phyloP scores from a whole-genome alignment of 2,797 vertebrate species.

The Myotis pilosus region DNA sequence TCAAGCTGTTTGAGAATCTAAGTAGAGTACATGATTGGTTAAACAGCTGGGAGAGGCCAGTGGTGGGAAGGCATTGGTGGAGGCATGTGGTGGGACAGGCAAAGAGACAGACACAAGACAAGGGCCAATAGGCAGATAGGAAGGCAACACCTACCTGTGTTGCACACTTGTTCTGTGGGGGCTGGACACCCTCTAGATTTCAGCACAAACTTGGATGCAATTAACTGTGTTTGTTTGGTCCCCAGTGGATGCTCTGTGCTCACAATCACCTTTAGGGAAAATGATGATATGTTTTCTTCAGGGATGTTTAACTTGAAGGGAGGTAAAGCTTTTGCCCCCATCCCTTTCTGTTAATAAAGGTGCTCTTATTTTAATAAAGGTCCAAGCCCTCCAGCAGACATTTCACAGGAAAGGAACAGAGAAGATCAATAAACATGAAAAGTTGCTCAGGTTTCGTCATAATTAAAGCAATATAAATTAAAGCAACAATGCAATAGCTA shows the following conservation, averaged over 20 bases:
- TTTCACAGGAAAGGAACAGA: slow-evolving; percentile 45
- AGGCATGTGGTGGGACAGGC: background rate
- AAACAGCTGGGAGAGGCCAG: background rate
- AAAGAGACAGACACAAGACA: background rate
- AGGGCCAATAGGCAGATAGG: background rate
- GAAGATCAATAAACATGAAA: slow-evolving; percentile 63
- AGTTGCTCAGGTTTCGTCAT: slow-evolving; percentile 41
- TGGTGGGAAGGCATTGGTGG: background rate
- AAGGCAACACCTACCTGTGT: background rate
- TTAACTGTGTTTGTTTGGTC: slow-evolving; percentile 22
- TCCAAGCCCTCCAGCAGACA: slow-evolving; percentile 59
- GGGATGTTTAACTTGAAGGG: slow-evolving; percentile 32
- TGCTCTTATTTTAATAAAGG: slow-evolving; percentile 67
- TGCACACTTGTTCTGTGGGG: background rate
- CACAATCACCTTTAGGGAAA: slow-evolving; percentile 39
- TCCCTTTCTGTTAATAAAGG: slow-evolving; percentile 51
- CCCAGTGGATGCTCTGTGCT: background rate
- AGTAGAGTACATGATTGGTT: background rate
- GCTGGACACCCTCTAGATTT: slow-evolving; percentile 10
- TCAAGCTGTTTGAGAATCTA: background rate
- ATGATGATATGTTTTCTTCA: slow-evolving; percentile 9
- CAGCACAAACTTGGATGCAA: slow-evolving; percentile 26
- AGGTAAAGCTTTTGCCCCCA: background rate
- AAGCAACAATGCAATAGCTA: slow-evolving; percentile 47
- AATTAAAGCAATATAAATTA: slow-evolving; percentile 65